A percentile compares a stretch with the other conserved stretches of the same genome.
Evolutionary conservation across 2,797 vertebrate genomes (phyloP).

Genomic region (Lutjanus campechanus): DNA sequence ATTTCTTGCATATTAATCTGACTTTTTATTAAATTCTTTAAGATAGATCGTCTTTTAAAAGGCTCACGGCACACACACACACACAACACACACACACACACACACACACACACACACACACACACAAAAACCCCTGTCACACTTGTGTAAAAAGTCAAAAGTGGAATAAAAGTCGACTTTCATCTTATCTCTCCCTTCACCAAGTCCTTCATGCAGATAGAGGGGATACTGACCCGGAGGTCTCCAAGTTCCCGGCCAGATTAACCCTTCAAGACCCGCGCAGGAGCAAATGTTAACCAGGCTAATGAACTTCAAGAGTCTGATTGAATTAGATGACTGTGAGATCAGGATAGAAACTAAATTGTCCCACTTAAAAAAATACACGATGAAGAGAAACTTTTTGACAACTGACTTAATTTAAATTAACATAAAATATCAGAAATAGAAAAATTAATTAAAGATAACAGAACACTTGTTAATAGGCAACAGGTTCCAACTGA

Average conservation of each 20-base stretch:
- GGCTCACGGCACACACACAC: background rate
- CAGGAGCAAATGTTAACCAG: conserved; percentile 89
- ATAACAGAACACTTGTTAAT: background rate
- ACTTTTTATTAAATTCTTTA: background rate
- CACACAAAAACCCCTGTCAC: conserved; percentile 28
- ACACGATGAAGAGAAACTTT: conserved; percentile 12
- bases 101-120: too few species aligned
- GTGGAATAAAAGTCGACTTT: conserved; percentile 75
- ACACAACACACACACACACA: conserved; percentile 1
- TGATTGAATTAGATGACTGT: conserved; percentile 81
- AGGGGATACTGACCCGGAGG: conserved; percentile 86
- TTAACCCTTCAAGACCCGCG: conserved; percentile 90
- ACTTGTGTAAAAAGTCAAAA: conserved; percentile 48
- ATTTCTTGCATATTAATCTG: background rate
- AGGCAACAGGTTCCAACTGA: conserved; percentile 40
- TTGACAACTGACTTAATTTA: conserved; percentile 3
- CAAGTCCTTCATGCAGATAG: conserved; percentile 85
- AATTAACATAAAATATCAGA: background rate
- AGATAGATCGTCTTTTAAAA: background rate
- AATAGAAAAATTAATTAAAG: background rate
- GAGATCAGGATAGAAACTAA: conserved; percentile 64
- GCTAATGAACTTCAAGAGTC: conserved; percentile 86
- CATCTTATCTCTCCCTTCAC: conserved; percentile 87
- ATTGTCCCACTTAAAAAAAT: conserved; percentile 42
- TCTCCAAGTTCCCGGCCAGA: conserved; percentile 87